A percentile compares a stretch with the other conserved stretches of the same genome.
Evolutionary conservation across 2,797 vertebrate genomes (phyloP).

Genomic region (Falco rusticolus): DNA sequence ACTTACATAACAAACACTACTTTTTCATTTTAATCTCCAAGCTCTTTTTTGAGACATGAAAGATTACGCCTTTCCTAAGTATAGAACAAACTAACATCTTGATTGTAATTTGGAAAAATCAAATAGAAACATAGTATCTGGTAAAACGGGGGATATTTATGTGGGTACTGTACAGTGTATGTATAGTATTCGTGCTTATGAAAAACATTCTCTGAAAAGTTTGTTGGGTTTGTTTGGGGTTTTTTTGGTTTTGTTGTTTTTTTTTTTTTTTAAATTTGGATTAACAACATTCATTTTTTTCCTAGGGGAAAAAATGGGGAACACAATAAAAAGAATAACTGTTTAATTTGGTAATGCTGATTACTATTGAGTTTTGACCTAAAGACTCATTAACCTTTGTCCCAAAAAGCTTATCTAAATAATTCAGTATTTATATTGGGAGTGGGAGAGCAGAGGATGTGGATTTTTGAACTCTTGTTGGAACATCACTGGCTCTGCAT

Average conservation of each 20-base stretch:
- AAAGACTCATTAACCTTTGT: slow-evolving; percentile 52
- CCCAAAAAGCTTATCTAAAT: slow-evolving; percentile 57
- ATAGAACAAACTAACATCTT: neutral
- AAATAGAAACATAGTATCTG: neutral
- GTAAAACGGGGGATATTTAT: neutral
- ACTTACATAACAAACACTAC: neutral
- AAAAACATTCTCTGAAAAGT: neutral
- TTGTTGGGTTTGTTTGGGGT: neutral
- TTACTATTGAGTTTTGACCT: neutral
- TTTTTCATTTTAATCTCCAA: neutral
- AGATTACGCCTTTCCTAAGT: neutral
- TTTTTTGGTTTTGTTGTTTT: neutral
- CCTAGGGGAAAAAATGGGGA: neutral
- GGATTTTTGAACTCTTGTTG: slow-evolving; percentile 28
- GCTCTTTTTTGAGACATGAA: neutral
- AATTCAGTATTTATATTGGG: slow-evolving; percentile 28
- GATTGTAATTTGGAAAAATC: neutral
- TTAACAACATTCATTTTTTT: neutral
- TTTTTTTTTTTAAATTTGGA: neutral
- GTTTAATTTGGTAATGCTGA: neutral
- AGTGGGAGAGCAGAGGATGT: slow-evolving; percentile 34
- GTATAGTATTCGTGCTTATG: neutral
- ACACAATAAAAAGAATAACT: neutral
- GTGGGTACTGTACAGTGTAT: neutral
- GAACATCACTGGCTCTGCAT: slow-evolving; percentile 55